Base-by-base conservation (phyloP, 1,140 invertebrate species). In the Meloidogyne exigua region DNA sequence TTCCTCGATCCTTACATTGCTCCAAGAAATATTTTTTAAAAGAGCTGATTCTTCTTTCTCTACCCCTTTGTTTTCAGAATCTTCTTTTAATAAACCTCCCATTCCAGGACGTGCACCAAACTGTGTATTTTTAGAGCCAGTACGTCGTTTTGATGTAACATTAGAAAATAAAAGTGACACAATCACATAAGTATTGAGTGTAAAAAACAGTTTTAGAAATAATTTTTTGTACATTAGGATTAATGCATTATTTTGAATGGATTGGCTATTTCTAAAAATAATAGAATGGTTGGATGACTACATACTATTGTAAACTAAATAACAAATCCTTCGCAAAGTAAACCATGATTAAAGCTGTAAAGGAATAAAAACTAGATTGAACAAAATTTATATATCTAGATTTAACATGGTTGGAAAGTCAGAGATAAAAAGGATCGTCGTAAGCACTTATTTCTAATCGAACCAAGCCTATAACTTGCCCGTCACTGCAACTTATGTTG, bases 351-450 rank as follows among this genome's bases (percentile, higher is more conserved):
- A 39, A 39, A 39, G 9, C 9, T 39, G 10, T 39, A 39, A 39
- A 39, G 28, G 28, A n/a, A 10, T 10, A 39, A 39, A 39, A 39
- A 39, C 36, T 9, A 10, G 36, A 39, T 9, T 39, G 10, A 39
- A 39, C 36, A 39, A 39, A 39, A 39, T 39, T 39, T 39, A 39
- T 39, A 39, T 10, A 39, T 39, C 2, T 32, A 7, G 7, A 32
- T 2, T 39, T 4, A 10, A 39, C 36, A 39, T 4, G 9, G 9
- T 10, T n/a, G n/a, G 49, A 4, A 69, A 69, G 13, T 84, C 69
- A 84, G 63, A 84, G 68, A 73, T 84, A 84, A 66, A 85, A 72
- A 23, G 84, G 79, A 80, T 84, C 83, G 72, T 84, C 83, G 64
- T 76, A 84, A 32, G 83, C 76, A 39, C 44, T 63, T 9, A 81